A percentile compares a stretch with the other conserved stretches of the same genome.
Evolutionary conservation across 2,113 vertebrate species (phyloP).

Genomic region (Amphiprion percula): DNA sequence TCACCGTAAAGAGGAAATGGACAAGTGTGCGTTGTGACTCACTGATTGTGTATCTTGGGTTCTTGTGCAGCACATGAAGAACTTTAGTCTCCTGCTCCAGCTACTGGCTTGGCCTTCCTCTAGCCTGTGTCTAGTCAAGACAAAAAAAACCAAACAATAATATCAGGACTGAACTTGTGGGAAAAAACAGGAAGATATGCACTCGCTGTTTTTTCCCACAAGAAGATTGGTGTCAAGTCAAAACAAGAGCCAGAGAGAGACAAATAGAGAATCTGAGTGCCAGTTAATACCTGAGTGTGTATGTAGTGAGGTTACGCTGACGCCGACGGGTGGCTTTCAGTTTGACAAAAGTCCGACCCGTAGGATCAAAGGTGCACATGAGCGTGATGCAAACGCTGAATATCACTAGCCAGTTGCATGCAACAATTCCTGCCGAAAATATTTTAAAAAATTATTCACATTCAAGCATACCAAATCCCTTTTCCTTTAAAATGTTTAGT

Average conservation of each 20-base stretch:
- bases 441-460: constrained; percentile 22
- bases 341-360: constrained; percentile 97
- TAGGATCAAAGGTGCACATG: constrained; percentile 97
- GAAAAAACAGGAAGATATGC: background rate
- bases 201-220: too few relatives aligned
- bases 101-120: constrained; percentile 99
- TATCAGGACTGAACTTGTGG: background rate
- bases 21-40: constrained; percentile 72
- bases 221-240: background rate
- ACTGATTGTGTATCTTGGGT: constrained; percentile 98
- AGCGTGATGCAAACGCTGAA: constrained; percentile 97
- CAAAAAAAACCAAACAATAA: constrained; percentile 11
- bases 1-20: constrained; percentile 18
- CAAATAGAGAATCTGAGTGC: background rate
- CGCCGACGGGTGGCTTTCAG: constrained; percentile 95
- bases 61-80: constrained; percentile 97
- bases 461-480: background rate
- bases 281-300: constrained; percentile 90
- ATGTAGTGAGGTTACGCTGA: constrained; percentile 95
- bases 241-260: constrained; percentile 2
- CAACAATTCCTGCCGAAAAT: constrained; percentile 91
- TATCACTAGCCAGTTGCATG: constrained; percentile 99
- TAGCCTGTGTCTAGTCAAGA: constrained; percentile 89
- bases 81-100: constrained; percentile 96
- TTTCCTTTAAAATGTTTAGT: background rate